Evolutionary conservation across 2,113 vertebrate species (phyloP).

Genomic region (Anthoscopus minutus): DNA sequence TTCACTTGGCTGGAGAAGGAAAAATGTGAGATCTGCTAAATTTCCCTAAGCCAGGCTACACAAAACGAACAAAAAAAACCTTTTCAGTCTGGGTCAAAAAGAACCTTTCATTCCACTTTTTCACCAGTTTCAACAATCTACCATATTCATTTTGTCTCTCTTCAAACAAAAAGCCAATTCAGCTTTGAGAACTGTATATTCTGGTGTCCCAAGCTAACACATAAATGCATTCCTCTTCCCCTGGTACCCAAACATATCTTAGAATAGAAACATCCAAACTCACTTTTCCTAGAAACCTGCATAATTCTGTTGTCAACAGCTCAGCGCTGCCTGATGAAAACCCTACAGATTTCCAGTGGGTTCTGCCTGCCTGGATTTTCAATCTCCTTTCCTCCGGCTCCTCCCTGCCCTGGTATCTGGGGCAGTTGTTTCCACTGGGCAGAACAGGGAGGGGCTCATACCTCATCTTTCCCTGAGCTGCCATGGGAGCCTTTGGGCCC

Average conservation of each 20-base stretch:
- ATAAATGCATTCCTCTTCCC: not conserved
- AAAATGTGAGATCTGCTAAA: not conserved
- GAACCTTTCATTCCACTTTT: not conserved
- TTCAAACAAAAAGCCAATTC: not conserved
- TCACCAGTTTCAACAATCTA: not conserved
- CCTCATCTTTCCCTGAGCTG: not conserved
- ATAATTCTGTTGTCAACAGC: not conserved
- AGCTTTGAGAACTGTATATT: not conserved
- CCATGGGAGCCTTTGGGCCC: not conserved
- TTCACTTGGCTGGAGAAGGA: not conserved
- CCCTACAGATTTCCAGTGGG: not conserved
- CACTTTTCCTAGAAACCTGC: not conserved
- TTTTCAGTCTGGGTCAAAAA: not conserved
- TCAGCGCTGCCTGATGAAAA: not conserved
- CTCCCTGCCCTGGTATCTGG: not conserved
- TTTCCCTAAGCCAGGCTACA: not conserved
- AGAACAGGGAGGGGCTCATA: not conserved
- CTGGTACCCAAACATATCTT: not conserved
- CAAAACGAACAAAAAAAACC: not conserved
- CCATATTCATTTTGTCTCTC: not conserved
- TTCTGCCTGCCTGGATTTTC: fast-evolving
- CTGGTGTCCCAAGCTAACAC: no score
- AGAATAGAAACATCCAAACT: not conserved
- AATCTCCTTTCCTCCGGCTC: no score
- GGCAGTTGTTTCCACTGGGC: not conserved